Percentiles rank a stretch among this genome's conserved stretches.
Evolutionary conservation across 1,140 invertebrate genomes (phyloP).

Genomic region (Cardiocondyla obscurior): DNA sequence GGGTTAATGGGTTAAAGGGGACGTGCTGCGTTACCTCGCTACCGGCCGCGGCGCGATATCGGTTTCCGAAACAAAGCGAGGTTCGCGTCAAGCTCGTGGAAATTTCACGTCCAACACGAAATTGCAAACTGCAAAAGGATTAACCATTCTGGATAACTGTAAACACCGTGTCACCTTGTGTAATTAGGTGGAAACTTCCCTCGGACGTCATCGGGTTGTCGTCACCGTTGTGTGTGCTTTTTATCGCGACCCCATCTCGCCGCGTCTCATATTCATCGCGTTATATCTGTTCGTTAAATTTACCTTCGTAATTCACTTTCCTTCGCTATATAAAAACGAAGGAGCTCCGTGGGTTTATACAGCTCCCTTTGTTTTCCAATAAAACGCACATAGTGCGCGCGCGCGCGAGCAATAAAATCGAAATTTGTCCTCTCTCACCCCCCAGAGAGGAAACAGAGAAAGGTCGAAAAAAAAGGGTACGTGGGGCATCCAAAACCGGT

Average conservation of each 20-base stretch:
- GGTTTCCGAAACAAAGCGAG: slow-evolving; percentile 31
- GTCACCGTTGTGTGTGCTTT: not conserved
- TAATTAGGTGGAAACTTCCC: slow-evolving; percentile 10
- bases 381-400: not conserved
- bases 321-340: not conserved
- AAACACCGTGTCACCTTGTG: not conserved
- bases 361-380: not conserved
- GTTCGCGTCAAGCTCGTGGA: not conserved
- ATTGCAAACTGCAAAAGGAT: not conserved
- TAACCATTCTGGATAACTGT: not conserved
- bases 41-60: not conserved
- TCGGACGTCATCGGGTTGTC: not conserved
- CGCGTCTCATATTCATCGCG: not conserved
- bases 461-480: not conserved
- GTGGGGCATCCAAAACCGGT: slow-evolving; percentile 55
- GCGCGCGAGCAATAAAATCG: slow-evolving; percentile 54
- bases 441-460: not conserved
- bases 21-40: not conserved
- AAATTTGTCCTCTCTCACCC: slow-evolving; percentile 54
- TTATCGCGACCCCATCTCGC: not conserved
- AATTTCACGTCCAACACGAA: not conserved
- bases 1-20: slow-evolving; percentile 42
- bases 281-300: not conserved
- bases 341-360: not conserved
- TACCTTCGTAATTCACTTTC: not conserved